A percentile compares a stretch with the other conserved stretches of the same genome.
Evolutionary conservation across 2,797 vertebrate species (phyloP).

Genomic region (Thalassophryne amazonica): DNA sequence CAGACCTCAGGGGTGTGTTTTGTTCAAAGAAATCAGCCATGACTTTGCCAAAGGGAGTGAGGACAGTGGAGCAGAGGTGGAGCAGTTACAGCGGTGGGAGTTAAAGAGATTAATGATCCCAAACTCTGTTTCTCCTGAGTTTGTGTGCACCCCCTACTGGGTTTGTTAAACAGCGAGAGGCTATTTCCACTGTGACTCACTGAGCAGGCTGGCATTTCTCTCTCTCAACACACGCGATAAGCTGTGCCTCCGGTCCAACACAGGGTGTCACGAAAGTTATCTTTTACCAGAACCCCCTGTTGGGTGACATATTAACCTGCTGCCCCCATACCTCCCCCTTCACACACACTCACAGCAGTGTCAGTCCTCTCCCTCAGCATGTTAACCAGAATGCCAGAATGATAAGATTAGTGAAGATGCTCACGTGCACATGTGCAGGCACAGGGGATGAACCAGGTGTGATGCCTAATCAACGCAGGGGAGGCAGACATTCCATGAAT

Average conservation of each 20-base stretch:
- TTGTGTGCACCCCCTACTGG: slow-evolving; percentile 20
- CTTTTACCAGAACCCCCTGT: slow-evolving; percentile 40
- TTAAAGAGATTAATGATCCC: slow-evolving; percentile 70
- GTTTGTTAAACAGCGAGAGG: slow-evolving; percentile 55
- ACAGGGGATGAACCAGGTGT: slow-evolving; percentile 16
- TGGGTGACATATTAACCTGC: slow-evolving; percentile 61
- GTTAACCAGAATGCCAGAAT: slow-evolving; percentile 22
- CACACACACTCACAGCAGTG: neutral
- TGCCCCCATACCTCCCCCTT: slow-evolving; percentile 4
- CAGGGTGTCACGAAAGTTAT: slow-evolving; percentile 49
- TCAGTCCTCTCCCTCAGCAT: slow-evolving; percentile 25
- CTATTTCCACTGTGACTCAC: slow-evolving; percentile 53
- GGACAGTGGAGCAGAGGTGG: slow-evolving; percentile 40
- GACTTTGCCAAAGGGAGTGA: slow-evolving; percentile 72
- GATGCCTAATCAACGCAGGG: slow-evolving; percentile 44
- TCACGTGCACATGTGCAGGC: neutral
- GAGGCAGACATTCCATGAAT: slow-evolving; percentile 42
- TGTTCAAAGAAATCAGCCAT: slow-evolving; percentile 61
- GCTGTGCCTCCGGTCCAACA: slow-evolving; percentile 20
- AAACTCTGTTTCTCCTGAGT: slow-evolving; percentile 42
- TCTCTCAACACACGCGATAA: neutral
- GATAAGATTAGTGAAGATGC: slow-evolving; percentile 15
- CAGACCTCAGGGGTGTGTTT: neutral
- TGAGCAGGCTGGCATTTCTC: slow-evolving; percentile 31
- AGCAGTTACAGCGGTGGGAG: slow-evolving; percentile 32